Evolutionary conservation across 1,140 invertebrate species (phyloP), one percentile per base, ranked within the genome.

Genomic region (Papilio xuthus): DNA sequence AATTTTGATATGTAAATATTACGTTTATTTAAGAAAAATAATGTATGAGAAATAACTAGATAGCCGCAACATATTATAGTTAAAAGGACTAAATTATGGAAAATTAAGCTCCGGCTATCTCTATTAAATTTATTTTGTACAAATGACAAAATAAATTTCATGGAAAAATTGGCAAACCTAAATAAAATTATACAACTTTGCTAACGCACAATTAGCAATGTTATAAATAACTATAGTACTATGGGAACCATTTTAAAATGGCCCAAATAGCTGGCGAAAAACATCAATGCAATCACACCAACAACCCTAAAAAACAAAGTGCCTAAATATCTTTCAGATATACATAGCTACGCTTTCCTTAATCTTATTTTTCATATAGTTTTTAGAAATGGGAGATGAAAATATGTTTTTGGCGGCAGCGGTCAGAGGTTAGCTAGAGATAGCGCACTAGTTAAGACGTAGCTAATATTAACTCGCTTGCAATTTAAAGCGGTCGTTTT

Each of bases 271-370:
- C 53, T 10, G 3, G 28, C 23, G 28, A 15, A 0, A 1, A 56
- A n/a, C 3, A 60, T 13, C 10, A 13, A 60, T 60, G 28, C 20
- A 67, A 67, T 26, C 60, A 67, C 60, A 67, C 60, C 28, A 67
- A 67, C 10, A 23, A 56, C 23, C 56, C 56, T 26, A 60, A 20
- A 26, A 60, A 67, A 67, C 60, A n/a, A n/a, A n/a, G 60, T 67
- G 60, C 26, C 26, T 67, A 32, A 60, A 60, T 15, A 20, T 20
- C 26, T 32, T 67, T 53, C 18, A 53, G 50, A 18, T 47, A 18
- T n/a, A 53, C 50, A 53, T 9, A 8, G 18, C 18, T 53, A 53
- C 50, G 6, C 44, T 47, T 18, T 47, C 44, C 44, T 47, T 37
- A 4, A 37, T 37, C 32, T 37, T 47, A 15, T 47, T 1, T 47